Evolutionary conservation across 1,140 invertebrate genomes (phyloP).

Genomic region (Philopotamus ludificatus): DNA sequence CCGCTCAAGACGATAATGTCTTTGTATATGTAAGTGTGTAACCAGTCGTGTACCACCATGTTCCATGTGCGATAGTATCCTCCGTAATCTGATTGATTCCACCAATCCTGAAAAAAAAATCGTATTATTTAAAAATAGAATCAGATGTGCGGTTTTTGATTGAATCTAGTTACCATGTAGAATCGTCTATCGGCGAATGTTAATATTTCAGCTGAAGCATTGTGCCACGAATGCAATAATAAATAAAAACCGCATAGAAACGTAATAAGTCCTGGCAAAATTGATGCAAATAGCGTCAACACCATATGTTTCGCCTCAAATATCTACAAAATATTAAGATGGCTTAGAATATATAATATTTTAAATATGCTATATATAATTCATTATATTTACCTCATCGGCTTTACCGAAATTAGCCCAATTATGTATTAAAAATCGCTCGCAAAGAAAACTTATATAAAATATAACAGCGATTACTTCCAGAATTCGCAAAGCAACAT

Average conservation of each 20-base stretch:
- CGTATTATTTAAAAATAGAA: background rate
- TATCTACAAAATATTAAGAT: slow-evolving; percentile 48
- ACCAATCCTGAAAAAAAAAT: slow-evolving; percentile 78
- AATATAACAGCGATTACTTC: slow-evolving; percentile 78
- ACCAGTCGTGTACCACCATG: slow-evolving; percentile 90
- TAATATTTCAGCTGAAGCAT: slow-evolving; percentile 84
- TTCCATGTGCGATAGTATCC: slow-evolving; percentile 93
- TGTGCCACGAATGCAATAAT: slow-evolving; percentile 85
- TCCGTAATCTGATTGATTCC: slow-evolving; percentile 81
- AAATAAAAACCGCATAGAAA: slow-evolving; percentile 81
- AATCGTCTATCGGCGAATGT: slow-evolving; percentile 83
- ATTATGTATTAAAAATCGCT: slow-evolving; percentile 69
- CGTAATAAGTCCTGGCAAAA: slow-evolving; percentile 72
- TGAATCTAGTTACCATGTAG: slow-evolving; percentile 63
- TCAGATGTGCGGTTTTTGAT: background rate
- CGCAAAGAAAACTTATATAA: slow-evolving; percentile 76
- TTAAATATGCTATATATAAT: background rate
- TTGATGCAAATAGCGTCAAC: slow-evolving; percentile 68
- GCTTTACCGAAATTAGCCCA: slow-evolving; percentile 71
- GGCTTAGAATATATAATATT: background rate
- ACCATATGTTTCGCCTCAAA: slow-evolving; percentile 59
- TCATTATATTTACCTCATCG: slow-evolving; percentile 43
- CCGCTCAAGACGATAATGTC: slow-evolving; percentile 69
- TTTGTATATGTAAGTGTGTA: slow-evolving; percentile 89
- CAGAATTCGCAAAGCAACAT: slow-evolving; percentile 67